Percentiles rank a stretch among this genome's conserved stretches.
These are phyloP conservation scores for Drosophila oshimai DNA, from an alignment of 1,140 invertebrate genomes.

Conservation along the genomic window DNA sequence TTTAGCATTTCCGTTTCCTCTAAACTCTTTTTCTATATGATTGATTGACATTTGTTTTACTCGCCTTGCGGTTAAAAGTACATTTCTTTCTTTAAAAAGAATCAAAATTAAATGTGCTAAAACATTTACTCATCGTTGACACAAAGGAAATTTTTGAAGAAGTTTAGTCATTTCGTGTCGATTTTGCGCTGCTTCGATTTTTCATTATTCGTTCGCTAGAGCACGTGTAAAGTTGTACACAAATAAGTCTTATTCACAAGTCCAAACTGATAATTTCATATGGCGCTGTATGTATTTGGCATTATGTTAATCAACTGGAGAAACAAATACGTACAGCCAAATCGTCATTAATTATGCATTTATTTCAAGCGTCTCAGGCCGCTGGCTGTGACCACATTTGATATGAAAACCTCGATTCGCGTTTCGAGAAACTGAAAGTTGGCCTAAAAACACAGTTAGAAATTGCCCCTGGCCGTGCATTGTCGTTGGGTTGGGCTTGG, in stretches of 20 bases:
- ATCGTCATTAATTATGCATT: constrained; percentile 74
- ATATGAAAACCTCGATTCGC: constrained; percentile 65
- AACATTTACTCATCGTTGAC: constrained; percentile 16
- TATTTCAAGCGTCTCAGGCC: constrained; percentile 54
- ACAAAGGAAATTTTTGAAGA: constrained; percentile 26
- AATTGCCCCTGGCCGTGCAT: constrained; percentile 39
- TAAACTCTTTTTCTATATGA: constrained; percentile 14
- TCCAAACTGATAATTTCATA: constrained; percentile 23
- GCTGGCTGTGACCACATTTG: constrained; percentile 58
- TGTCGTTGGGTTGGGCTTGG: constrained; percentile 13
- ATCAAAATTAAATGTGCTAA: constrained; percentile 4
- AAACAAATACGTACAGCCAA: constrained; percentile 22
- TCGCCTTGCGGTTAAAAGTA: constrained; percentile 2
- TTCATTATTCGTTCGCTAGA: constrained; percentile 5
- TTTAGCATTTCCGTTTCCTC: constrained; percentile 18
- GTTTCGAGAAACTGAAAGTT: constrained; percentile 73
- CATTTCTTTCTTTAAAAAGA: not conserved
- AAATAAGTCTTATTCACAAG: constrained; percentile 31
- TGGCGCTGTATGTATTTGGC: constrained; percentile 17
- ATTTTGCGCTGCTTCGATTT: constrained; percentile 3
- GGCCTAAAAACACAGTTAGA: constrained; percentile 72
- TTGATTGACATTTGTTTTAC: constrained; percentile 45
- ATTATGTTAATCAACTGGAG: constrained; percentile 59
- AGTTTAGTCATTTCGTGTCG: constrained; percentile 8
- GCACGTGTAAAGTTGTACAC: constrained; percentile 40